Evolutionary conservation across 2,797 vertebrate species (phyloP).

Genomic region (Sandelia bainsii): DNA sequence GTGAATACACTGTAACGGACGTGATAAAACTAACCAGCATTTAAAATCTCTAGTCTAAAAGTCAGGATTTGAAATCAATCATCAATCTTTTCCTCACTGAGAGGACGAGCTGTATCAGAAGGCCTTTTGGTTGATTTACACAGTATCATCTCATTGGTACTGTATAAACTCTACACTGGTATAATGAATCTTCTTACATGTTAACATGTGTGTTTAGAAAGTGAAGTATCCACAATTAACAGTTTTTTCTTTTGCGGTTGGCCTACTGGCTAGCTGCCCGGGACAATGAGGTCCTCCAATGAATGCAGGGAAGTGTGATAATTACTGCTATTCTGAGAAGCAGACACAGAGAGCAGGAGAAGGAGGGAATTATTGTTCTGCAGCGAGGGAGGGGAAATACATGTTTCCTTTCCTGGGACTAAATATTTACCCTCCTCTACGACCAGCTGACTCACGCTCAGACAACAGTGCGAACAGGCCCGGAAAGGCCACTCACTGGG

Average conservation of each 20-base stretch:
- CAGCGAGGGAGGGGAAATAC: conserved; percentile 82
- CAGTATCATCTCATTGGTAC: too few relatives aligned
- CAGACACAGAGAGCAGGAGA: conserved; percentile 74
- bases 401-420: conserved; percentile 77
- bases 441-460: conserved; percentile 80
- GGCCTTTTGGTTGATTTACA: too few relatives aligned
- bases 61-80: not conserved
- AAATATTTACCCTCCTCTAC: conserved; percentile 83
- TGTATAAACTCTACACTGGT: too few relatives aligned
- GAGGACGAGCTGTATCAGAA: not conserved
- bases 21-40: not conserved
- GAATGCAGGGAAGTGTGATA: conserved; percentile 91
- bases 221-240: conserved; percentile 1
- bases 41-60: not conserved
- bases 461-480: conserved; percentile 55
- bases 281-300: conserved; percentile 78
- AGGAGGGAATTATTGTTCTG: conserved; percentile 87
- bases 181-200: not conserved
- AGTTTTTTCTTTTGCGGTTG: conserved; percentile 10
- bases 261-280: conserved; percentile 36
- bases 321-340: conserved; percentile 85
- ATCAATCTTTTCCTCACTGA: too few relatives aligned
- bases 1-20: not conserved
- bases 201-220: not conserved
- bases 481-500: conserved; percentile 68